Evolutionary conservation across 2,888 invertebrate species (phyloP).

Genomic region (Augochlorella aurata): DNA sequence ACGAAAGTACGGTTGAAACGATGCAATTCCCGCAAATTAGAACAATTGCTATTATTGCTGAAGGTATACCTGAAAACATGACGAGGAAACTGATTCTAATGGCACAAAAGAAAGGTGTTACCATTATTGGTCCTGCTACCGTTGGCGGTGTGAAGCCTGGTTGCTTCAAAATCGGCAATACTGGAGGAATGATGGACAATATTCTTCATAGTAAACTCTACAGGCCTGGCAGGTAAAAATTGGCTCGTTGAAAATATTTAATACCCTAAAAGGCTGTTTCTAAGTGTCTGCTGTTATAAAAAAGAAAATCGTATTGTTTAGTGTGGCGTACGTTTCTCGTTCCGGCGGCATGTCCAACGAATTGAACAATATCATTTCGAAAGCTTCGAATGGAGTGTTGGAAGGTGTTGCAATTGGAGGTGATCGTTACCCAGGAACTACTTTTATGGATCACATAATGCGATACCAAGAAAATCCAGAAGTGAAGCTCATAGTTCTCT

Average conservation of each 20-base stretch:
- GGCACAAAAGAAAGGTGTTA: conserved; percentile 92
- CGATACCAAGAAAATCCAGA: conserved; percentile 91
- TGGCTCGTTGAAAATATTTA: background rate
- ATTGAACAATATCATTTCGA: conserved; percentile 97
- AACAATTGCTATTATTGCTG: conserved; percentile 98
- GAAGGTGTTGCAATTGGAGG: conserved; percentile 99
- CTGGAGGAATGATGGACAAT: conserved; percentile 99
- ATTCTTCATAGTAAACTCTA: conserved; percentile 98
- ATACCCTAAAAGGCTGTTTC: background rate
- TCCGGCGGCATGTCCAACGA: conserved; percentile 99
- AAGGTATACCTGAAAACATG: conserved; percentile 99
- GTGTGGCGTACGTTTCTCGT: conserved; percentile 98
- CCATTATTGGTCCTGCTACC: conserved; percentile 96
- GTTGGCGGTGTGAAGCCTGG: conserved; percentile 99
- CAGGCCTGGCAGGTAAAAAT: conserved; percentile 90
- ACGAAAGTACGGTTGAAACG: conserved; percentile 97
- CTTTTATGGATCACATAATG: conserved; percentile 98
- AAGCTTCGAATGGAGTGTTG: conserved; percentile 97
- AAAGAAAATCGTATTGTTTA: conserved; percentile 78
- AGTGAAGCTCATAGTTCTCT: conserved; percentile 96
- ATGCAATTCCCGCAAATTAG: conserved; percentile 96
- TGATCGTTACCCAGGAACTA: conserved; percentile 98
- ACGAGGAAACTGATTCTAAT: conserved; percentile 95
- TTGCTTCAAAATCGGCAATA: conserved; percentile 99
- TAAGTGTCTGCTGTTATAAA: background rate